A percentile compares a stretch with the other conserved stretches of the same genome.
Conservation (phyloP, 2,888 invertebrate species). For the Pseudococcus jackbeardsleyi region DNA sequence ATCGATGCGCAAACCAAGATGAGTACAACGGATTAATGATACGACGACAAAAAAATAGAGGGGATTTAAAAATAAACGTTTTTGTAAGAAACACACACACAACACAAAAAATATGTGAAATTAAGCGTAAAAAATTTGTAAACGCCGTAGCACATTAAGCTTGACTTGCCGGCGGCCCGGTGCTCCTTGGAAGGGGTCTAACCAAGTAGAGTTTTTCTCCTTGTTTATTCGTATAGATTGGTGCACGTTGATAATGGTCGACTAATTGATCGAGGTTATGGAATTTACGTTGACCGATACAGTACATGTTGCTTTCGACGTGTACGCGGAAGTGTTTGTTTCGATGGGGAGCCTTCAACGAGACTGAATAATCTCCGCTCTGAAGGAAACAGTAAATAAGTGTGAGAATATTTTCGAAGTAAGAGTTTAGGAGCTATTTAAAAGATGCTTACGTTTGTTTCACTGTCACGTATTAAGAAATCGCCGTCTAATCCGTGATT, state of each 20-base stretch:
- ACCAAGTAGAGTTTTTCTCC: conserved; percentile 98
- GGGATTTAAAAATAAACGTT: conserved; percentile 25
- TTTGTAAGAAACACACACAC: conserved; percentile 21
- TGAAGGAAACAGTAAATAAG: conserved; percentile 71
- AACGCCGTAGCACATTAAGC: conserved; percentile 58
- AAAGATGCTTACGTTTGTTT: conserved; percentile 89
- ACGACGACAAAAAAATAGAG: not conserved
- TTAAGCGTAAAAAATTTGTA: conserved; percentile 57
- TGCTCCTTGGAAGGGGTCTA: conserved; percentile 85
- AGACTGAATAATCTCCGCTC: conserved; percentile 99
- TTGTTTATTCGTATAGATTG: conserved; percentile 98
- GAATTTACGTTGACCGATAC: conserved; percentile 99
- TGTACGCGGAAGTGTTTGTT: conserved; percentile 99
- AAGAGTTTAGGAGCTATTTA: conserved; percentile 67
- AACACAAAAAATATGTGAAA: conserved; percentile 46
- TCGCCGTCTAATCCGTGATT: conserved; percentile 97
- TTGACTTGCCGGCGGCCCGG: conserved; percentile 59
- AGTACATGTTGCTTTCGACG: conserved; percentile 91
- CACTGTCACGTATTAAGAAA: conserved; percentile 98
- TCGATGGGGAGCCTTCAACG: conserved; percentile 95
- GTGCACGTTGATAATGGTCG: conserved; percentile 98
- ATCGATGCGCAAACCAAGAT: not conserved
- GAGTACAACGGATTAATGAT: not conserved
- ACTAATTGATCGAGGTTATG: conserved; percentile 95
- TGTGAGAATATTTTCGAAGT: not conserved